Conservation (phyloP, 30 jellyfish, hydroid and myxozoan genomes). For the Hydractinia echinata region DNA sequence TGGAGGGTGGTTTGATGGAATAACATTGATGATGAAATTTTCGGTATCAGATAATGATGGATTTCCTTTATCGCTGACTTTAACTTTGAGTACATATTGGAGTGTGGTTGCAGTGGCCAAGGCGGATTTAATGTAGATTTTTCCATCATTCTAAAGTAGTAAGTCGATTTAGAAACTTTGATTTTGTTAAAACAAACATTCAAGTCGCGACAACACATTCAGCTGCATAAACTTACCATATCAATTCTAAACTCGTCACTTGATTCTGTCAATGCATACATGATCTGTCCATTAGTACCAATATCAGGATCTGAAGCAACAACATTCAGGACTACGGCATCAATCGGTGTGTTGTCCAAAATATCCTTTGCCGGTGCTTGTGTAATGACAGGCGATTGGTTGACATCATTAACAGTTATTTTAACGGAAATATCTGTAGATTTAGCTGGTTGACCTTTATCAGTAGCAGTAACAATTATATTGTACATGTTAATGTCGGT, state of each 20-base stretch:
- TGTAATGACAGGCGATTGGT: slow-evolving; percentile 4
- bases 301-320: neutral
- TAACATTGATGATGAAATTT: slow-evolving; percentile 37
- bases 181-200: no score
- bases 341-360: slow-evolving; percentile 43
- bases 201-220: neutral
- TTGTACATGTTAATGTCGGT: slow-evolving; percentile 41
- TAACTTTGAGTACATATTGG: slow-evolving; percentile 35
- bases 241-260: slow-evolving; percentile 11
- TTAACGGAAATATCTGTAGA: slow-evolving; percentile 39
- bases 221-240: neutral
- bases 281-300: slow-evolving; percentile 7
- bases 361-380: slow-evolving; percentile 34
- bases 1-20: slow-evolving; percentile 59
- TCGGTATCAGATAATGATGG: slow-evolving; percentile 57
- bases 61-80: slow-evolving; percentile 64
- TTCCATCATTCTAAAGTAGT: neutral
- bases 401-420: neutral
- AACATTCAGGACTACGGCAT: neutral
- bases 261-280: neutral
- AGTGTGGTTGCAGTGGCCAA: slow-evolving; percentile 35
- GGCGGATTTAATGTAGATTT: slow-evolving; percentile 20
- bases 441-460: slow-evolving; percentile 50
- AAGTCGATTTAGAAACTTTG: neutral
- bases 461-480: slow-evolving; percentile 58